Base-by-base conservation (phyloP, 2,888 invertebrate genomes). In the Geotrupes spiniger region DNA sequence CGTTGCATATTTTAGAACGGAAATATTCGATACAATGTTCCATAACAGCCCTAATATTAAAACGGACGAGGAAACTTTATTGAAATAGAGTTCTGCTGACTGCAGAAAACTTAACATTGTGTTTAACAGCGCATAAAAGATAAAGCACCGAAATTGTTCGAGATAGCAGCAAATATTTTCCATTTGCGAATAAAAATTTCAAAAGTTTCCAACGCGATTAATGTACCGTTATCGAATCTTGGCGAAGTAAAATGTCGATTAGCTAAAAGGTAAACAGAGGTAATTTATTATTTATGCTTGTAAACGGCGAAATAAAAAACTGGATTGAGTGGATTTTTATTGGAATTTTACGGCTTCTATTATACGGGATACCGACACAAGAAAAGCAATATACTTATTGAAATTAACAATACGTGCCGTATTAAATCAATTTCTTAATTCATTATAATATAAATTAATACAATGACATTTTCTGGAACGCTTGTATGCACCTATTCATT, bases 81-180 rank as follows among this genome's bases (percentile, higher is more conserved):
- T 64, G 64, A 64, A 64, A 64, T 61, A 64, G 61, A 61, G 62
- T 63, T 63, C 59, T 59, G 63, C 62, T 63, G 63, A 63, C 60
- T 62, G 54, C 55, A 53, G 54, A 57, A 58, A 60, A 62, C 58
- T 62, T 61, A 58, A 60, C 59, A 60, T 60, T 58, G 53, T 51
- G 62, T 58, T 63, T 62, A 64, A 64, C 64, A 56, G 60, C 51
- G 60, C 62, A 59, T 63, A 60, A 53, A 64, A 64, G 61, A 64
- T 60, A 60, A 63, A 64, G 61, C 47, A 58, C 58, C 41, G 45
- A 51, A 54, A 61, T 60, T 62, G 59, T 59, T 61, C 59, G 54
- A 52, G 52, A 57, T 59, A 54, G 62, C 59, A 59, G 57, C 60
- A 63, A 63, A 64, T 64, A 63, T 64, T 64, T 63, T 63, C 63